A percentile compares a stretch with the other conserved stretches of the same genome.
Conservation (phyloP, 2,797 vertebrate species). For the Alfaro cultratus region DNA sequence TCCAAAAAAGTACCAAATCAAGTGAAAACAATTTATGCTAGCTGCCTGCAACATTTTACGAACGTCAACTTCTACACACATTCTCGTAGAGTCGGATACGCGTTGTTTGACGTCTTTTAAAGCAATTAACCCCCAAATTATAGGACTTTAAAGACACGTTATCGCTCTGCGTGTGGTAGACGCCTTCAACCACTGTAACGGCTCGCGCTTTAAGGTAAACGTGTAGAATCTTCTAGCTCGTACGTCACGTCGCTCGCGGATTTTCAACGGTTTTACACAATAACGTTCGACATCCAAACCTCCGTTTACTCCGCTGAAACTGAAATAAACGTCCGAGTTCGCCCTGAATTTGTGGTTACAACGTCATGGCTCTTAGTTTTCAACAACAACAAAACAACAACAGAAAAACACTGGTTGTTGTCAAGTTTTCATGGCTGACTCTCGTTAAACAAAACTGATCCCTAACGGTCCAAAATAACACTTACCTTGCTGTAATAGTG, state of each 20-base stretch:
- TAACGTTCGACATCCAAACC: background rate
- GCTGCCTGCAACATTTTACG: background rate
- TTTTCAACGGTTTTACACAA: background rate
- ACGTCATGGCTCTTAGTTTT: slow-evolving; percentile 6
- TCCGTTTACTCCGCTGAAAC: background rate
- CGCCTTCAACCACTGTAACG: background rate
- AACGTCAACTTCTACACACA: background rate
- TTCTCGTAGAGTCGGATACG: background rate
- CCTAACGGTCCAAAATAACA: background rate
- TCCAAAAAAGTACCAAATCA: background rate
- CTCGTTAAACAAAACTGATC: slow-evolving; percentile 19
- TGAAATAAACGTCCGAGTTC: background rate
- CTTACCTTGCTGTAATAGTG: slow-evolving; percentile 53
- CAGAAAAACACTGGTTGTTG: background rate
- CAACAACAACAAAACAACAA: background rate
- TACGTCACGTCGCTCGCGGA: slow-evolving; percentile 8
- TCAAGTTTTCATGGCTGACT: slow-evolving; percentile 38
- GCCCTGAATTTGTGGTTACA: background rate
- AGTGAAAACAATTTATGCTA: background rate
- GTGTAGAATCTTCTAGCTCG: slow-evolving; percentile 21
- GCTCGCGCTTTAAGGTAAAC: slow-evolving; percentile 2
- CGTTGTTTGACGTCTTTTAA: background rate
- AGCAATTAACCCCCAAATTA: too few species aligned
- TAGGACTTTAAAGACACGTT: background rate
- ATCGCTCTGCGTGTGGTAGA: background rate